A percentile compares a stretch with the other conserved stretches of the same genome.
Conservation (phyloP, 2,888 invertebrate genomes). For the Trichopria drosophilae region DNA sequence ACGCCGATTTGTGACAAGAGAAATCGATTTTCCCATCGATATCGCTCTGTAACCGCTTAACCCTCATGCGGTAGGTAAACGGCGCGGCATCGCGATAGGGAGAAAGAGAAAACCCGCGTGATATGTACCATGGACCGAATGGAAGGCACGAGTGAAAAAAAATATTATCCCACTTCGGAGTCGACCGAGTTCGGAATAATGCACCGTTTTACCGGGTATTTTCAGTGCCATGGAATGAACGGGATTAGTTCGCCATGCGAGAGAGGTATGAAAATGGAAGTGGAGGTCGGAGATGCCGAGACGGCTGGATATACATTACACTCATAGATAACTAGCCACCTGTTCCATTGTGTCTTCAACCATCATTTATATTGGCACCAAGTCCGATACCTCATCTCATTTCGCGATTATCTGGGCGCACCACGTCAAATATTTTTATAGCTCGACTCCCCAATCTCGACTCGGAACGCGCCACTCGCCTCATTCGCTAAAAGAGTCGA, state of each 20-base stretch:
- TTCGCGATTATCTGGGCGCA: slow-evolving; percentile 3
- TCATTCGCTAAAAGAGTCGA: no score
- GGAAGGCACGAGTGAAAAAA: slow-evolving; percentile 19
- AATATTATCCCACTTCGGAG: slow-evolving; percentile 34
- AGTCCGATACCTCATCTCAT: slow-evolving; percentile 34
- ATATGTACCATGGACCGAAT: background rate
- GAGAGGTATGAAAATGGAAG: slow-evolving; percentile 7
- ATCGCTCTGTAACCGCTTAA: slow-evolving; percentile 10
- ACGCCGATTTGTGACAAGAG: slow-evolving; percentile 15
- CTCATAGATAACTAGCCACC: slow-evolving; percentile 41
- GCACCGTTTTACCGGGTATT: slow-evolving; percentile 31
- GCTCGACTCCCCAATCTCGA: no score
- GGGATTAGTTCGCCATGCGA: background rate
- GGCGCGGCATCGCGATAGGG: background rate
- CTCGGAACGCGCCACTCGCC: no score
- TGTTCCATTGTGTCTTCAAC: slow-evolving; percentile 42
- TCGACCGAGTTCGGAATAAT: slow-evolving; percentile 35
- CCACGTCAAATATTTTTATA: no score
- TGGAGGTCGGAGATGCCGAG: slow-evolving; percentile 23
- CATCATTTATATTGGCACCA: slow-evolving; percentile 44
- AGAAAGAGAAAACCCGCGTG: slow-evolving; percentile 14
- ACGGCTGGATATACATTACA: slow-evolving; percentile 40
- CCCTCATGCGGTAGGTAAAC: background rate
- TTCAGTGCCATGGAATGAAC: slow-evolving; percentile 21
- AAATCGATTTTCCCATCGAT: slow-evolving; percentile 25